Conservation (phyloP, 2,797 vertebrate species). For the Pelochelys cantorii region DNA sequence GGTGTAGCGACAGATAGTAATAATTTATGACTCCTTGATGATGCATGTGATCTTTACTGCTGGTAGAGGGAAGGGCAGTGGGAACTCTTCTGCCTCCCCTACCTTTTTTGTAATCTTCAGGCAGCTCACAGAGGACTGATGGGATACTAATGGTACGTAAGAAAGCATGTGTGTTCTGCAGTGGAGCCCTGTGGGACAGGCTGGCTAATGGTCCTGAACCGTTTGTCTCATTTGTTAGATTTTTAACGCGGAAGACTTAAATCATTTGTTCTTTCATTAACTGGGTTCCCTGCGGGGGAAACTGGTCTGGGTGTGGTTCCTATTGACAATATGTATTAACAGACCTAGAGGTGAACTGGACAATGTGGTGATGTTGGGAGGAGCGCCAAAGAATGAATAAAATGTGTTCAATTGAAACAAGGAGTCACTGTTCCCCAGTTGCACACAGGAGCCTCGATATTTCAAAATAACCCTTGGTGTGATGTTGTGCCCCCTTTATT, state of each 20-base stretch:
- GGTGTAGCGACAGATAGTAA: background rate
- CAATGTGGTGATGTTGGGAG: background rate
- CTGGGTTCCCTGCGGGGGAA: background rate
- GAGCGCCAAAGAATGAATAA: too few species aligned
- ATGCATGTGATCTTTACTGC: background rate
- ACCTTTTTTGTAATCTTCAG: background rate
- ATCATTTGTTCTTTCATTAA: background rate
- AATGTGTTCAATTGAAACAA: background rate
- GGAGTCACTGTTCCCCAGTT: background rate
- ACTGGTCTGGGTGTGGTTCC: rapidly evolving
- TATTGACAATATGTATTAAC: too few species aligned
- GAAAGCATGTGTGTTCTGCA: rapidly evolving
- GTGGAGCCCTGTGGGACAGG: background rate
- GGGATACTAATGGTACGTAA: background rate
- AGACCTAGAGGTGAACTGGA: too few species aligned
- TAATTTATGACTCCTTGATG: background rate
- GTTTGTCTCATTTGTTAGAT: rapidly evolving
- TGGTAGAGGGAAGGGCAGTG: background rate
- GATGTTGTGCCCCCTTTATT: too few species aligned
- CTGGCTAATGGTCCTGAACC: background rate
- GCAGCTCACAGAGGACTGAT: rapidly evolving
- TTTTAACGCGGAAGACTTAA: background rate
- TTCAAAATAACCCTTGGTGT: background rate
- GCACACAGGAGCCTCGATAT: background rate
- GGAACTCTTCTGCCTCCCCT: rapidly evolving